Percentiles rank a stretch among this genome's conserved stretches.
Evolutionary conservation across 2,797 vertebrate genomes (phyloP).

Genomic region (Pantherophis vulpinus): DNA sequence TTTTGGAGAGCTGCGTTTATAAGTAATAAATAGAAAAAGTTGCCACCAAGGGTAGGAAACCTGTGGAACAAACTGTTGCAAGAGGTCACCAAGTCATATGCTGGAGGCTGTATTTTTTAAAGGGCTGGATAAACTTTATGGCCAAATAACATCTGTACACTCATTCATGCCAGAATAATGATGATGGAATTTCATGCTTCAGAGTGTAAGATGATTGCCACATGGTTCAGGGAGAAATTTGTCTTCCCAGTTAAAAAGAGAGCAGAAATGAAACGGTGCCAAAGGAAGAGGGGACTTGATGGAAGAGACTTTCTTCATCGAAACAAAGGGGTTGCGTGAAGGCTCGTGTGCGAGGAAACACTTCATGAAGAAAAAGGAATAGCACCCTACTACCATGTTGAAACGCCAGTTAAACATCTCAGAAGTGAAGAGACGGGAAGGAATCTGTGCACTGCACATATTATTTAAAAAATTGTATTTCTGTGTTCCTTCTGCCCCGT

Average conservation of each 20-base stretch:
- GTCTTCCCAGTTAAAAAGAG: slow-evolving; percentile 56
- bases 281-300: background rate
- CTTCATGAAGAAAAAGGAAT: background rate
- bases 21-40: slow-evolving; percentile 33
- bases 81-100: slow-evolving; percentile 54
- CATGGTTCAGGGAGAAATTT: slow-evolving; percentile 64
- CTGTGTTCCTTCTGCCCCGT: background rate
- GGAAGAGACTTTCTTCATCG: slow-evolving; percentile 6
- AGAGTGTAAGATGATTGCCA: slow-evolving; percentile 71
- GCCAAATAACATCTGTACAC: slow-evolving; percentile 68
- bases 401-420: background rate
- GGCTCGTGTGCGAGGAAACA: background rate
- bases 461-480: background rate
- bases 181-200: slow-evolving; percentile 72
- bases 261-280: slow-evolving; percentile 53
- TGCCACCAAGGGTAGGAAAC: slow-evolving; percentile 30
- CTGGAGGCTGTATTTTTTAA: slow-evolving; percentile 51
- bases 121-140: slow-evolving; percentile 61
- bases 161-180: slow-evolving; percentile 68
- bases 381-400: background rate
- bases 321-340: background rate
- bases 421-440: background rate
- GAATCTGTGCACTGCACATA: background rate
- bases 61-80: slow-evolving; percentile 44
- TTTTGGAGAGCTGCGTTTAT: slow-evolving; percentile 36